phyloP scores from a whole-genome alignment of 2,888 invertebrate genomes.

The Matsumyia berberina region DNA sequence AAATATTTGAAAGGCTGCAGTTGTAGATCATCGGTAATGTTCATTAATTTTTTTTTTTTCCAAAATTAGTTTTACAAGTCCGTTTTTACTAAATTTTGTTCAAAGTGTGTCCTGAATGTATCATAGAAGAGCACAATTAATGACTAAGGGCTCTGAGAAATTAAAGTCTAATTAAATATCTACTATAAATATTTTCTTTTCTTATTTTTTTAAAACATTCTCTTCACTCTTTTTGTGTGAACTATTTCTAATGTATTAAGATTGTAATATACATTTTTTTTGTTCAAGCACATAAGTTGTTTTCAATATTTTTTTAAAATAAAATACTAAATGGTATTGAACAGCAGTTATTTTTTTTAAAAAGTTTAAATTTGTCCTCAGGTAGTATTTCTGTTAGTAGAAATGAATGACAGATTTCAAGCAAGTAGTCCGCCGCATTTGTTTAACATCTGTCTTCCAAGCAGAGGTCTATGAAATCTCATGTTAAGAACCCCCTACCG shows the following conservation, averaged over 20 bases:
- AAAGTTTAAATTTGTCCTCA: not conserved
- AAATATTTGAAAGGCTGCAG: slow-evolving; percentile 5
- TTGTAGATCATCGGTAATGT: not conserved
- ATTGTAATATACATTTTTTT: slow-evolving; percentile 14
- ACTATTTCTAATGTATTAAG: slow-evolving; percentile 19
- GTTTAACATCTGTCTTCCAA: too few relatives aligned
- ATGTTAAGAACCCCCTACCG: too few relatives aligned
- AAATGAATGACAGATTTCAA: too few relatives aligned
- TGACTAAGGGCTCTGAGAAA: slow-evolving; percentile 2
- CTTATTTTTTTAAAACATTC: slow-evolving; percentile 25
- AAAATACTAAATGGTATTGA: slow-evolving; percentile 10
- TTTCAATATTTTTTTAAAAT: not conserved
- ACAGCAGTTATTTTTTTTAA: not conserved
- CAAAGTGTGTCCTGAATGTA: slow-evolving; percentile 57
- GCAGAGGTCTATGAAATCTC: too few relatives aligned
- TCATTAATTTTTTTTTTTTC: not conserved
- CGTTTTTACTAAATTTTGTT: slow-evolving; percentile 19
- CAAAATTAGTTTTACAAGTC: slow-evolving; percentile 9
- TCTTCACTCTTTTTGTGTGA: slow-evolving; percentile 59
- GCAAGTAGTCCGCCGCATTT: too few relatives aligned
- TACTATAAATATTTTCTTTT: slow-evolving; percentile 3
- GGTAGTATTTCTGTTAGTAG: too few relatives aligned
- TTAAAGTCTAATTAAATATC: slow-evolving; percentile 21
- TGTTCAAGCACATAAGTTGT: slow-evolving; percentile 36
- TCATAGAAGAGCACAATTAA: slow-evolving; percentile 45